Percentiles rank a stretch among this genome's conserved stretches.
phyloP scores from a whole-genome alignment of 2,888 invertebrate species.

The Anarsia innoxiella region DNA sequence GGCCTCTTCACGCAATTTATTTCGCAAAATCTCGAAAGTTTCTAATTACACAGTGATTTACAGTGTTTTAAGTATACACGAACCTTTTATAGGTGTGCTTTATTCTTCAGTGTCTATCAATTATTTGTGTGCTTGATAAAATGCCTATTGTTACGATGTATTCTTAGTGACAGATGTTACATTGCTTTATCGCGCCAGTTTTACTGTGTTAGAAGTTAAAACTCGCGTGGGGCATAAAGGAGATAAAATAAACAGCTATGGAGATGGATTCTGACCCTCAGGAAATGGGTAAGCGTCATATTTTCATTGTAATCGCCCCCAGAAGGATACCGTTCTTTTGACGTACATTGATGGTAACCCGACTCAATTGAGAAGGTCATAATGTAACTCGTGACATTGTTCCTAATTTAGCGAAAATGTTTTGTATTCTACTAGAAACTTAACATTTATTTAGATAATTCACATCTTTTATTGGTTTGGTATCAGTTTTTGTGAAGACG shows the following conservation, averaged over 20 bases:
- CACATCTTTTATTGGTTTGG: not conserved
- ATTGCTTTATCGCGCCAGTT: slow-evolving; percentile 54
- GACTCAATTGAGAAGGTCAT: slow-evolving; percentile 25
- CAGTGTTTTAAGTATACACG: slow-evolving; percentile 16
- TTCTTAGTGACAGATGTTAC: slow-evolving; percentile 55
- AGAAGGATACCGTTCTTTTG: slow-evolving; percentile 19
- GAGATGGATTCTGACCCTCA: slow-evolving; percentile 33
- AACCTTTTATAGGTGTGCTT: slow-evolving; percentile 13
- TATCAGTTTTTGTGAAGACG: not conserved
- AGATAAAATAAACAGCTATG: slow-evolving; percentile 30
- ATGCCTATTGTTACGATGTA: slow-evolving; percentile 35
- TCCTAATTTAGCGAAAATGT: not conserved
- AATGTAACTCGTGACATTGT: slow-evolving; percentile 14
- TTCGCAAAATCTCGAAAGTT: slow-evolving; percentile 23
- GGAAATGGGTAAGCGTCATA: slow-evolving; percentile 36
- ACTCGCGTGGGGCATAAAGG: slow-evolving; percentile 40
- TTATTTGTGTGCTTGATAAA: slow-evolving; percentile 24
- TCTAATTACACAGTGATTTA: slow-evolving; percentile 16
- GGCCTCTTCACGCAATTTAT: slow-evolving; percentile 31
- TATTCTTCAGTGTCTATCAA: slow-evolving; percentile 15
- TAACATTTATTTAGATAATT: not conserved
- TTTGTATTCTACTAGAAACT: not conserved
- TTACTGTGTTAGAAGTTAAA: slow-evolving; percentile 30
- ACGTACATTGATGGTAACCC: slow-evolving; percentile 34
- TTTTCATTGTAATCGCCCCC: slow-evolving; percentile 21